Conservation (phyloP, 1,140 invertebrate genomes). For the Lucilia sericata region DNA sequence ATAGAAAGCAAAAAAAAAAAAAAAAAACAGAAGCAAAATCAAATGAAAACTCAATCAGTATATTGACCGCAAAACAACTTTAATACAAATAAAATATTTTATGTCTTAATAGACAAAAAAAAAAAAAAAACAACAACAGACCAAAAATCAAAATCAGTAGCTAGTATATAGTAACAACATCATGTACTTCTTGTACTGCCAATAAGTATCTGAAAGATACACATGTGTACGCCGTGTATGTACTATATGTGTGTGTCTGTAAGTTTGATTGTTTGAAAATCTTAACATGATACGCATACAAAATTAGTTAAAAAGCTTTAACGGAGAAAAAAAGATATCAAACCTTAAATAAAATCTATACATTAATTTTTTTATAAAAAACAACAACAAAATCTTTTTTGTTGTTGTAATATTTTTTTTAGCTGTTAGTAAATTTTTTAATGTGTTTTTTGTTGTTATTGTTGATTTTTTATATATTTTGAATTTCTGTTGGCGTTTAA, state of each 20-base stretch:
- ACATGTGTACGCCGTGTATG: no score
- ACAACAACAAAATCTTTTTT: neutral
- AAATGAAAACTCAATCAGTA: conserved; percentile 37
- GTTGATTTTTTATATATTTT: neutral
- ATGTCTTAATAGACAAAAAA: neutral
- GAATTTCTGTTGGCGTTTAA: conserved; percentile 20
- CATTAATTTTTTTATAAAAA: neutral
- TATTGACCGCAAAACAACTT: conserved; percentile 39
- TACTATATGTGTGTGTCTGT: neutral
- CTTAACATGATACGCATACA: conserved; percentile 40
- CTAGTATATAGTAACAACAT: neutral
- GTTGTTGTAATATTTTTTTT: neutral
- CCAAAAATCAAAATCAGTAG: neutral
- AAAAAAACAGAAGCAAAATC: conserved; percentile 11
- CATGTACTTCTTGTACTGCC: neutral
- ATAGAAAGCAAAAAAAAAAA: neutral
- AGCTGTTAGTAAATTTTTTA: conserved; percentile 8
- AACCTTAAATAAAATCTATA: neutral
- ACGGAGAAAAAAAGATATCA: neutral
- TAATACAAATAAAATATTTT: conserved; percentile 14
- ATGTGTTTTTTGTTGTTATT: neutral
- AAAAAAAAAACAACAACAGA: neutral
- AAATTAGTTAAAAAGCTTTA: neutral
- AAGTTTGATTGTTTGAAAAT: neutral
- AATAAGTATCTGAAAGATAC: no score